Evolutionary conservation across 2,888 invertebrate genomes (phyloP).

Genomic region (Steinernema carpocapsae): DNA sequence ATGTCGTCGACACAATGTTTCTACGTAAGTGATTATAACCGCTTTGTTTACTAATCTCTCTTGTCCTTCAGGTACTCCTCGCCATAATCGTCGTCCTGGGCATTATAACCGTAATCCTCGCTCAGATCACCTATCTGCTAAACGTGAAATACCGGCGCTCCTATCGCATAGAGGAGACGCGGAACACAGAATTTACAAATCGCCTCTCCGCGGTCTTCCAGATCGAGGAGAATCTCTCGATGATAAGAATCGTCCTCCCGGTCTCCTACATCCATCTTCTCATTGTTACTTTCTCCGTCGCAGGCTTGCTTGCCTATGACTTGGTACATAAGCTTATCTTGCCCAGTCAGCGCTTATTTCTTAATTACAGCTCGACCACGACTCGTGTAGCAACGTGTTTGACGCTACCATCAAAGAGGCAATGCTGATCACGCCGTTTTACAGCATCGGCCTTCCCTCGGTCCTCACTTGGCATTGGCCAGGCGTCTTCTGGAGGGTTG

Average conservation of each 20-base stretch:
- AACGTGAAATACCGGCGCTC: constrained; percentile 6
- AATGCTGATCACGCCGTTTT: constrained; percentile 18
- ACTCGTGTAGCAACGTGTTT: background rate
- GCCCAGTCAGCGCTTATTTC: background rate
- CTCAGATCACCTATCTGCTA: background rate
- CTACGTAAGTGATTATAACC: too few species aligned
- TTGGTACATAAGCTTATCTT: background rate
- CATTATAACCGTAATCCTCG: constrained; percentile 2
- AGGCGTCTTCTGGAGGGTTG: background rate
- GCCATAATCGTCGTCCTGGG: constrained; percentile 17
- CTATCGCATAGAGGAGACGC: background rate
- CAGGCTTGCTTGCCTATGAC: background rate
- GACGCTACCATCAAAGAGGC: constrained; percentile 21
- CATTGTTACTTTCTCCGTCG: background rate
- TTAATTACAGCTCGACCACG: background rate
- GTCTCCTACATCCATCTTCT: constrained; percentile 19
- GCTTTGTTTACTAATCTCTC: too few species aligned
- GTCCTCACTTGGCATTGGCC: background rate
- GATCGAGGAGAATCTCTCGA: constrained; percentile 29
- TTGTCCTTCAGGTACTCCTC: constrained; percentile 12
- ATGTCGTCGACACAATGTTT: too few species aligned
- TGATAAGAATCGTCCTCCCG: constrained; percentile 13
- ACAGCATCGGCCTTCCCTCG: background rate
- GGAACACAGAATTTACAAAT: background rate
- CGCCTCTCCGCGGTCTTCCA: constrained; percentile 29